These are phyloP conservation scores for Anthrax anthrax DNA, from an alignment of 2,888 invertebrate genomes.

Conservation along the genomic window DNA sequence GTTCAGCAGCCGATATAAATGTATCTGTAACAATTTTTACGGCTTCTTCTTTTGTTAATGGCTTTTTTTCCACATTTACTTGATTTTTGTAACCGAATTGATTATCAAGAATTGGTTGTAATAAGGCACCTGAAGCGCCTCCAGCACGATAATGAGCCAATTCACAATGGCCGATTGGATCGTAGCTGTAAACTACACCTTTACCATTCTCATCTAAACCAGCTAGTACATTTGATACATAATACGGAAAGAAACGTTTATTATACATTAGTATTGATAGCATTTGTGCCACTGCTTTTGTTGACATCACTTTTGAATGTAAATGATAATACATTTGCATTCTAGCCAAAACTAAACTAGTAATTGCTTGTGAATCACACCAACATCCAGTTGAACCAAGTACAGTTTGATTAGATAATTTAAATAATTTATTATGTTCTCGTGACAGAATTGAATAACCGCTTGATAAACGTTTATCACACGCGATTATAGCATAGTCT, in stretches of 20 bases:
- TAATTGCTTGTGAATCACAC: slow-evolving; percentile 90
- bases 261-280: slow-evolving; percentile 90
- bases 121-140: slow-evolving; percentile 76
- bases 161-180: slow-evolving; percentile 93
- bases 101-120: slow-evolving; percentile 93
- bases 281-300: slow-evolving; percentile 90
- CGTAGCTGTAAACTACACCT: slow-evolving; percentile 91
- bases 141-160: slow-evolving; percentile 71
- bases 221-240: slow-evolving; percentile 86
- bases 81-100: slow-evolving; percentile 86
- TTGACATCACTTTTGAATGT: slow-evolving; percentile 84
- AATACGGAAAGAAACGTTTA: slow-evolving; percentile 96
- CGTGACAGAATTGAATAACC: slow-evolving; percentile 85
- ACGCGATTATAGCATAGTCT: slow-evolving; percentile 87
- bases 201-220: slow-evolving; percentile 87
- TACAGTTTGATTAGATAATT: slow-evolving; percentile 66
- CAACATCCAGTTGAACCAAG: slow-evolving; percentile 95
- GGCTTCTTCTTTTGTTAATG: slow-evolving; percentile 67
- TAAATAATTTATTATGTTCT: slow-evolving; percentile 75
- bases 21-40: slow-evolving; percentile 80
- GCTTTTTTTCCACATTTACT: slow-evolving; percentile 40
- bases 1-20: slow-evolving; percentile 93
- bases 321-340: slow-evolving; percentile 93
- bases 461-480: slow-evolving; percentile 84
- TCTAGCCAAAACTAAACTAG: slow-evolving; percentile 65